Conservation (phyloP, 2,797 vertebrate species). For the Myotis myotis region DNA sequence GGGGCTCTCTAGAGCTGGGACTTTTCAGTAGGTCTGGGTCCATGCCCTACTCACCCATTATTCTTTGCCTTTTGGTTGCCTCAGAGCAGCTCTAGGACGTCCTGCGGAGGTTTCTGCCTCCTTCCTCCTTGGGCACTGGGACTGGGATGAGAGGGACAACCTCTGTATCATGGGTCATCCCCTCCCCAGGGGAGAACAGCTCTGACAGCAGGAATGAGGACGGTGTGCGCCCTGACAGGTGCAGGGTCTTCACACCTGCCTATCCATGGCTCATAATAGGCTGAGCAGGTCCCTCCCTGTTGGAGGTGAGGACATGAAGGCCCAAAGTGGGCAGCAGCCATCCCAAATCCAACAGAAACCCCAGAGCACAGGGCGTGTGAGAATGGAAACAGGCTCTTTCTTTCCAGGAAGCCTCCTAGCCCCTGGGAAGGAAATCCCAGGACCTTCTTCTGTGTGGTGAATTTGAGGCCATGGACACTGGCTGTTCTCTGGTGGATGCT, state of each 20-base stretch:
- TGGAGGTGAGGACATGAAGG: not conserved
- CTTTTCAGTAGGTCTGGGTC: fast-evolving
- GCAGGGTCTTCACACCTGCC: not conserved
- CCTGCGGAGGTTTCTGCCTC: not conserved
- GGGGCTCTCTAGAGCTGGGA: not conserved
- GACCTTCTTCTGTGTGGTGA: not conserved
- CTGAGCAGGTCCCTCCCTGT: fast-evolving
- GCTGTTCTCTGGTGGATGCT: not conserved
- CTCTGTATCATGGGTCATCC: fast-evolving
- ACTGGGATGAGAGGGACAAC: not conserved
- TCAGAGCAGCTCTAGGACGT: not conserved
- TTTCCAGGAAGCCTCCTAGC: not conserved
- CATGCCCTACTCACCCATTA: not conserved
- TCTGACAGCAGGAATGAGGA: too few species aligned
- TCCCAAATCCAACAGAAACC: too few species aligned
- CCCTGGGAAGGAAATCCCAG: not conserved
- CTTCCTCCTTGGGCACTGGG: not conserved
- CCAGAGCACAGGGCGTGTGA: not conserved
- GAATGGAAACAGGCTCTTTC: not conserved
- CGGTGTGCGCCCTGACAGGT: fast-evolving
- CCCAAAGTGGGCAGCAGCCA: not conserved
- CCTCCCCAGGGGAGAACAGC: not conserved
- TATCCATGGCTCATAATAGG: not conserved
- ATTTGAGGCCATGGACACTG: not conserved
- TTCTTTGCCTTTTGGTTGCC: not conserved